Percentiles rank a stretch among this genome's conserved stretches.
phyloP scores from a whole-genome alignment of 2,888 invertebrate species.

The Diadromus collaris region DNA sequence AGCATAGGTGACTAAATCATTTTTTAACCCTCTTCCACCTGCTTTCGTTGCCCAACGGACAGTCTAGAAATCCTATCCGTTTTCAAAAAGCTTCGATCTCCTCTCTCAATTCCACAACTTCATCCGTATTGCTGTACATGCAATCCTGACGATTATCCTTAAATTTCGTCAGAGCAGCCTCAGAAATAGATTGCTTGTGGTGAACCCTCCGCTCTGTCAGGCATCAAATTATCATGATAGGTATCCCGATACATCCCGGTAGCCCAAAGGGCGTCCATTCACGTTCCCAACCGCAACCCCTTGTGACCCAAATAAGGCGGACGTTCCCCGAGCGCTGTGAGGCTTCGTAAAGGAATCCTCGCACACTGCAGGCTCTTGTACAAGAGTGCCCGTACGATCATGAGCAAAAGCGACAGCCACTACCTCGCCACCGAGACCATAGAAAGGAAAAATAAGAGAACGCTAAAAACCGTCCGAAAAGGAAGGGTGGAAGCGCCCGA shows the following conservation, averaged over 20 bases:
- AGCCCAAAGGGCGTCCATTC: constrained; percentile 27
- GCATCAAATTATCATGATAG: constrained; percentile 42
- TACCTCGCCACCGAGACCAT: neutral
- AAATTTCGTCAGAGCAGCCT: neutral
- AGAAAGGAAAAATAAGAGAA: neutral
- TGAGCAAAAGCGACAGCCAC: constrained; percentile 16
- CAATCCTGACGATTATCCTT: neutral
- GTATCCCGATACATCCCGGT: constrained; percentile 4
- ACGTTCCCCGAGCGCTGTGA: constrained; percentile 56
- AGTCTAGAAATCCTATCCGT: too few species aligned
- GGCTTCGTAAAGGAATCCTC: constrained; percentile 57
- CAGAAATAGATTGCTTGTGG: neutral
- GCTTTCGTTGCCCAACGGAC: too few species aligned
- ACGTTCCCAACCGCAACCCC: constrained; percentile 33
- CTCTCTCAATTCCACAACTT: too few species aligned
- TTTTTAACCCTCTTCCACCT: too few species aligned
- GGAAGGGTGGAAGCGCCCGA: constrained; percentile 4
- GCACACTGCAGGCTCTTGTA: constrained; percentile 17
- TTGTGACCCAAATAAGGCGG: constrained; percentile 60
- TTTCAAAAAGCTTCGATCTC: too few species aligned
- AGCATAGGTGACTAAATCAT: too few species aligned
- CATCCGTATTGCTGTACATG: neutral
- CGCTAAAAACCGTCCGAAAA: neutral
- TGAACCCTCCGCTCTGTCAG: neutral
- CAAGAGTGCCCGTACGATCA: neutral